Conservation (phyloP, 2,797 vertebrate genomes). For the Florisuga fusca region DNA sequence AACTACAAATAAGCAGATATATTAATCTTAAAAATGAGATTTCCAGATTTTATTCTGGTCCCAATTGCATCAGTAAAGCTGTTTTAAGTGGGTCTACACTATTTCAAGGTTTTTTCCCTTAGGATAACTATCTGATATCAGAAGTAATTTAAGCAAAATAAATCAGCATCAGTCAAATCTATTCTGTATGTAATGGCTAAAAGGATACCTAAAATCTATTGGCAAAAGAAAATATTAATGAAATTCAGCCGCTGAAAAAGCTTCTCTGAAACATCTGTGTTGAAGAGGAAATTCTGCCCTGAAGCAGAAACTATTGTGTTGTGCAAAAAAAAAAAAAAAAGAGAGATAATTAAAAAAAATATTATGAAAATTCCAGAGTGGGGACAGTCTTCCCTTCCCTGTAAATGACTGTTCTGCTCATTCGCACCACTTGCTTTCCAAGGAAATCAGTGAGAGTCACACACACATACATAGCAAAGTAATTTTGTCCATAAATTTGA, state of each 20-base stretch:
- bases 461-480: neutral
- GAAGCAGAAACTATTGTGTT: neutral
- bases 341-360: neutral
- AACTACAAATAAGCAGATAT: neutral
- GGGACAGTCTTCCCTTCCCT: neutral
- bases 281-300: neutral
- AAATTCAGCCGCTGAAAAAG: neutral
- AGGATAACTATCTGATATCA: neutral
- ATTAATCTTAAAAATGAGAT: neutral
- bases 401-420: neutral
- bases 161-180: neutral
- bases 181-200: neutral
- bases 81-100: neutral
- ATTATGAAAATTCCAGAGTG: neutral
- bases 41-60: neutral
- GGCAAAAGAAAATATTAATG: neutral
- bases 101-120: rapidly evolving
- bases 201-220: neutral
- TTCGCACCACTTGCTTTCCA: neutral
- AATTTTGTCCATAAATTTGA: neutral
- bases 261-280: neutral
- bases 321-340: neutral
- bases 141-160: neutral
- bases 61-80: neutral
- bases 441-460: neutral